Conservation (phyloP, 2,113 vertebrate genomes). For the Aptenodytes patagonicus region DNA sequence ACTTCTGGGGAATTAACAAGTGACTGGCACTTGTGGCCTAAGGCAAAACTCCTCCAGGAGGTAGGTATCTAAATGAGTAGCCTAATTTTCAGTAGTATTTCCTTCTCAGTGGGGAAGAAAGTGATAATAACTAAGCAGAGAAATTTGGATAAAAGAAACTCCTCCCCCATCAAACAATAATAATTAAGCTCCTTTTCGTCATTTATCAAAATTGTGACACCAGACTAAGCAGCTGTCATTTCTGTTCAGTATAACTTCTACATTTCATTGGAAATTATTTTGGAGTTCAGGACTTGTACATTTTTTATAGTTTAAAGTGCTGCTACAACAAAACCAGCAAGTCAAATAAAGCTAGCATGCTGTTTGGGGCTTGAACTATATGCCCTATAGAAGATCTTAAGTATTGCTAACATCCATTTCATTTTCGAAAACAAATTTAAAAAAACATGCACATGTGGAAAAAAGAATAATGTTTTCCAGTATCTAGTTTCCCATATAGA, state of each 20-base stretch:
- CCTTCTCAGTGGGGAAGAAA: not conserved
- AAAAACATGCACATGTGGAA: not conserved
- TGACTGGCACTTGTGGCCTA: not conserved
- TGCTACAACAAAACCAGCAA: not conserved
- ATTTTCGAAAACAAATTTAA: not conserved
- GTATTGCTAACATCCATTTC: not conserved
- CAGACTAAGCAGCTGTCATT: not conserved
- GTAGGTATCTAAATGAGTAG: not conserved
- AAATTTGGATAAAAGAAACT: not conserved
- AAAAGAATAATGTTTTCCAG: not conserved
- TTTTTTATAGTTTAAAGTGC: not conserved
- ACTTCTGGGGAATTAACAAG: slow-evolving; percentile 45
- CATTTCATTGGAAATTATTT: not conserved
- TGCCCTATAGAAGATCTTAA: not conserved
- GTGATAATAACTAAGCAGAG: not conserved
- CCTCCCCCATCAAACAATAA: not conserved
- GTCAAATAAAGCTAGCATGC: not conserved
- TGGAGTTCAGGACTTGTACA: not conserved
- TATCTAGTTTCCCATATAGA: not conserved
- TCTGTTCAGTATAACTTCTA: not conserved
- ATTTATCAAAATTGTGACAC: not conserved
- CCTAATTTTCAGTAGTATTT: not conserved
- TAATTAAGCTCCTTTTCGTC: not conserved
- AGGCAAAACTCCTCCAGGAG: slow-evolving; percentile 37
- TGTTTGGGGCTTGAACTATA: not conserved